Conservation (phyloP, 1,140 invertebrate species). For the Meloidogyne floridensis region DNA sequence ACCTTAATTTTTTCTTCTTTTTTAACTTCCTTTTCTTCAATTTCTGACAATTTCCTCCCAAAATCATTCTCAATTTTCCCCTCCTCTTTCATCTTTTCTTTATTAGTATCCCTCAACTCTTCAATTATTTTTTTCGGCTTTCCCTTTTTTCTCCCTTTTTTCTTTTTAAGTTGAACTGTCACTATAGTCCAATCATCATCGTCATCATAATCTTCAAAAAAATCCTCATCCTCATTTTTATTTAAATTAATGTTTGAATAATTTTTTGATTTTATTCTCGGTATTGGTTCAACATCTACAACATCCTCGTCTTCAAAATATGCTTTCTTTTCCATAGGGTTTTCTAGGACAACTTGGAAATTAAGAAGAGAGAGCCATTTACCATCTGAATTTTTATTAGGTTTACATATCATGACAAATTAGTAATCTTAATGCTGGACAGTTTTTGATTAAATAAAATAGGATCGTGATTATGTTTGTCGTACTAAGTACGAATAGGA, state of each 20-base stretch:
- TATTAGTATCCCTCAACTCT: not conserved
- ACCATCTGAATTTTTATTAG: conserved; percentile 10
- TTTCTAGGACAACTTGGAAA: conserved; percentile 20
- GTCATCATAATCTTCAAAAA: conserved; percentile 18
- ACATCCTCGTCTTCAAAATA: not conserved
- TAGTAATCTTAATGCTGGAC: too few species aligned
- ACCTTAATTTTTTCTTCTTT: not conserved
- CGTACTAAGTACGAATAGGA: too few species aligned
- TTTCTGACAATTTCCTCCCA: too few species aligned
- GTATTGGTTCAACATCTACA: conserved; percentile 4
- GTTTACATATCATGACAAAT: not conserved
- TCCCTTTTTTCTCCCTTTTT: not conserved
- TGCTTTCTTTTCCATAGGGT: not conserved
- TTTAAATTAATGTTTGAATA: conserved; percentile 5
- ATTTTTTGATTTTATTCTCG: not conserved
- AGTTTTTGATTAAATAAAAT: too few species aligned
- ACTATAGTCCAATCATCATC: conserved; percentile 19
- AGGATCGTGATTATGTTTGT: too few species aligned
- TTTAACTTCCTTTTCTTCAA: not conserved
- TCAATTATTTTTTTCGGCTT: not conserved
- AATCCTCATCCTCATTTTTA: conserved; percentile 1
- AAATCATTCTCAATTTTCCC: not conserved
- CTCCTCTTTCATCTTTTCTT: conserved; percentile 9
- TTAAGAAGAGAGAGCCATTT: conserved; percentile 27
- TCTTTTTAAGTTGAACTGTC: conserved; percentile 15